Evolutionary conservation across 2,113 vertebrate species (phyloP).

Genomic region (Jaculus jaculus): DNA sequence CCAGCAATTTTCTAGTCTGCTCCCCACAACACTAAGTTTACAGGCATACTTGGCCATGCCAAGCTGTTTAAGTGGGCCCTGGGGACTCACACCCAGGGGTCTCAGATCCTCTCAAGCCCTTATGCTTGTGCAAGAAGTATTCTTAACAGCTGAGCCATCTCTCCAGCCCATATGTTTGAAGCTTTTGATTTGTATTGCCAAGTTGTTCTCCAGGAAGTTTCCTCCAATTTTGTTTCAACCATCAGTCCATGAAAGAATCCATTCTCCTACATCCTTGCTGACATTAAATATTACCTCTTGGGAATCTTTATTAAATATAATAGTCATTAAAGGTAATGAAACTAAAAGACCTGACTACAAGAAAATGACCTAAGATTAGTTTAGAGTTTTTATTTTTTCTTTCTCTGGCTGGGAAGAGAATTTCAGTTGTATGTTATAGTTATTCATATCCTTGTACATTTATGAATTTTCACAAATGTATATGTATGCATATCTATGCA

Average conservation of each 20-base stretch:
- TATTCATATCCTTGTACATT: neutral
- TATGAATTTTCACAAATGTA: too few species aligned
- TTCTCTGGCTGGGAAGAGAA: neutral
- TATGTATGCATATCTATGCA: neutral
- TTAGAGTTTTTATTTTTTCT: neutral
- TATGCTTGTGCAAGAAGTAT: too few species aligned
- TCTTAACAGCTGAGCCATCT: too few species aligned
- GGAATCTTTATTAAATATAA: slow-evolving; percentile 21
- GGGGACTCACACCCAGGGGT: too few species aligned
- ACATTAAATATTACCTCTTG: slow-evolving; percentile 6
- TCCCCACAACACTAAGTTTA: too few species aligned
- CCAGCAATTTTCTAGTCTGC: too few species aligned
- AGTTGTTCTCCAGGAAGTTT: slow-evolving; percentile 5
- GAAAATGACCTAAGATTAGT: neutral
- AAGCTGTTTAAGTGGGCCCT: too few species aligned
- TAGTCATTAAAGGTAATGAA: slow-evolving; percentile 31
- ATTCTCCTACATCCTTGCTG: neutral
- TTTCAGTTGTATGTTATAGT: neutral
- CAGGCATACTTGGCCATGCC: too few species aligned
- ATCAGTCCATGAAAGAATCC: neutral
- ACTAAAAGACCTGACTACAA: neutral
- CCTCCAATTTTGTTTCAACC: neutral
- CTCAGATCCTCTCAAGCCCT: too few species aligned
- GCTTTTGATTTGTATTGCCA: neutral
- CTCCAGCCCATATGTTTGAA: neutral